A percentile compares a stretch with the other conserved stretches of the same genome.
Evolutionary conservation across 2,797 vertebrate species (phyloP).

Genomic region (Meda fulgida): DNA sequence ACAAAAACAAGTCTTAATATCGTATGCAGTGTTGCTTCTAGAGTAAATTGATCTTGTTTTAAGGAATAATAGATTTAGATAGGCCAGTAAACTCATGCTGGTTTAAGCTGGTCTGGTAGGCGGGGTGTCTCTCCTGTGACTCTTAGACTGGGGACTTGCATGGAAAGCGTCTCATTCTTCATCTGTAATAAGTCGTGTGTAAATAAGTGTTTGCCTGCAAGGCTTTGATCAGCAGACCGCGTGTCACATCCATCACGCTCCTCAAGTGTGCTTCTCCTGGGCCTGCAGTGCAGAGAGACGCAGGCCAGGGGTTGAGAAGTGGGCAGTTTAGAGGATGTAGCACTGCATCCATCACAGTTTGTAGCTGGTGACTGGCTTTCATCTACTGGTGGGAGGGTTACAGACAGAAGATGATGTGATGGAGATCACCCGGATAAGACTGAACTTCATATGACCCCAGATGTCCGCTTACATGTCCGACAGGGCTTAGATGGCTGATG

Average conservation of each 20-base stretch:
- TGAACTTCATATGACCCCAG: conserved; percentile 15
- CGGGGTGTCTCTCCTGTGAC: background rate
- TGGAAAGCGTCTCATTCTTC: conserved; percentile 27
- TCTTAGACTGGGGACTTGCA: conserved; percentile 10
- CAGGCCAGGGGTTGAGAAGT: conserved; percentile 32
- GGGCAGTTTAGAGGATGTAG: conserved; percentile 42
- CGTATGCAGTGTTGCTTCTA: background rate
- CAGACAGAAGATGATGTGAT: conserved; percentile 65
- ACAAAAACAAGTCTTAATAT: background rate
- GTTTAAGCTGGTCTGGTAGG: conserved; percentile 10
- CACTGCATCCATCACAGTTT: conserved; percentile 39
- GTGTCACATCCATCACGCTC: conserved; percentile 33
- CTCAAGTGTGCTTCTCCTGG: conserved; percentile 23
- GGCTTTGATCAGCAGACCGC: conserved; percentile 34
- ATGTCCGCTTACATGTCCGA: conserved; percentile 40
- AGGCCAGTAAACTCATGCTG: background rate
- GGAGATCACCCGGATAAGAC: conserved; percentile 15
- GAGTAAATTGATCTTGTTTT: background rate
- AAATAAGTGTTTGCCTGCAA: conserved; percentile 31
- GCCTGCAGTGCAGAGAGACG: conserved; percentile 21
- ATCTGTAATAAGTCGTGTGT: conserved; percentile 27
- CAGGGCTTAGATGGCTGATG: conserved; percentile 66
- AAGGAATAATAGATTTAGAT: background rate
- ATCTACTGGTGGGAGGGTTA: conserved; percentile 59
- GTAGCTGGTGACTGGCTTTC: conserved; percentile 47